Percentiles rank a stretch among this genome's conserved stretches.
phyloP scores from a whole-genome alignment of 2,888 invertebrate species.

The Meliscaeva auricollis region DNA sequence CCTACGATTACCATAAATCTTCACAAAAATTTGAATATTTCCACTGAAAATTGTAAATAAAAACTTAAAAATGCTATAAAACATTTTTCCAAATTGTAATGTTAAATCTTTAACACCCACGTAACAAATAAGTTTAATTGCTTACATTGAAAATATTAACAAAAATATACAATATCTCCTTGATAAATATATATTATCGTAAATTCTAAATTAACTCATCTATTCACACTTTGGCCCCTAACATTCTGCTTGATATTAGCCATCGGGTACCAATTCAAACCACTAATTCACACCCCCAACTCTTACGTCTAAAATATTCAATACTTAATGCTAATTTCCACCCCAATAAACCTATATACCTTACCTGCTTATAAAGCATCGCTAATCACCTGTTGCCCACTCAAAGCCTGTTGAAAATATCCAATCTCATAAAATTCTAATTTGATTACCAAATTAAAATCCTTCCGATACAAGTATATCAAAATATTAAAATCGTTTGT shows the following conservation, averaged over 20 bases:
- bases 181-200: not conserved
- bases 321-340: constrained; percentile 11
- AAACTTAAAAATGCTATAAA: not conserved
- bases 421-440: constrained; percentile 23
- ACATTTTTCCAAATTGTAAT: not conserved
- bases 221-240: not conserved
- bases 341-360: not conserved
- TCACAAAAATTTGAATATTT: no score
- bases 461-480: constrained; percentile 36
- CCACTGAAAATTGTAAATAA: no score
- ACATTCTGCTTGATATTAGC: not conserved
- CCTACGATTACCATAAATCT: no score
- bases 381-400: constrained; percentile 52
- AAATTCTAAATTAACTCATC: constrained; percentile 12
- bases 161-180: not conserved
- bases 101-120: not conserved
- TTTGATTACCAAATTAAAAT: constrained; percentile 56
- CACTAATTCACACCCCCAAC: not conserved
- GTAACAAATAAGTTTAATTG: not conserved
- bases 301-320: not conserved
- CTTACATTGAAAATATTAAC: not conserved
- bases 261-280: not conserved
- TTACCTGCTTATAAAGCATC: not conserved
- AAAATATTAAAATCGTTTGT: constrained; percentile 2
- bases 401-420: constrained; percentile 24